Evolutionary conservation across 2,797 vertebrate genomes (phyloP).

Genomic region (Gephyroberyx darwinii): DNA sequence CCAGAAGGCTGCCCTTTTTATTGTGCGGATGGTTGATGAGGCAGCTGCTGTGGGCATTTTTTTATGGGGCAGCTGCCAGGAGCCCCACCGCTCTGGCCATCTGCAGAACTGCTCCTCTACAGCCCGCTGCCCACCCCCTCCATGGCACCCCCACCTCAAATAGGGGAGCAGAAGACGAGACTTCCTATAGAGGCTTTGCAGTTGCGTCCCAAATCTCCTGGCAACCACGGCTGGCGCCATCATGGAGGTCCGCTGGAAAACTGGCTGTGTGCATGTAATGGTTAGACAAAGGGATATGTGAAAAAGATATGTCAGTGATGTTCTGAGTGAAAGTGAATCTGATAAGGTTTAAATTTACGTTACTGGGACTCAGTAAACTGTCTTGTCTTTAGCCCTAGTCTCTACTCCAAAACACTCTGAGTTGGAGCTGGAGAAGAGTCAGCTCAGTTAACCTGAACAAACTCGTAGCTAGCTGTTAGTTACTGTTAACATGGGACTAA

Average conservation of each 20-base stretch:
- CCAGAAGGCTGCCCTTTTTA: slow-evolving; percentile 41
- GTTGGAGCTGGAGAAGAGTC: no score
- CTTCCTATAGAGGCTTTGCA: slow-evolving; percentile 23
- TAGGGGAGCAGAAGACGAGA: slow-evolving; percentile 11
- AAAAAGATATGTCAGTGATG: background rate
- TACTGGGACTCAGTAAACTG: no score
- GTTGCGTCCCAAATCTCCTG: slow-evolving; percentile 39
- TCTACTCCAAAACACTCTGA: no score
- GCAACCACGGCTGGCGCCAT: slow-evolving; percentile 21
- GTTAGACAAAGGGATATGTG: slow-evolving; percentile 4
- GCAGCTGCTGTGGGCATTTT: slow-evolving; percentile 54
- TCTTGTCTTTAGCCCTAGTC: no score
- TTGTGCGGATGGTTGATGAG: slow-evolving; percentile 35
- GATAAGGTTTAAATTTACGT: no score
- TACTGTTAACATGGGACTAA: no score
- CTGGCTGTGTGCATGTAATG: slow-evolving; percentile 18
- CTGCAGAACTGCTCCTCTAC: slow-evolving; percentile 63
- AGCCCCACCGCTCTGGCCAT: slow-evolving; percentile 67
- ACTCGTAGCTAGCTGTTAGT: no score
- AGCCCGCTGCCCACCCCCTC: slow-evolving; percentile 40
- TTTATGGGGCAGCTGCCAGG: slow-evolving; percentile 61
- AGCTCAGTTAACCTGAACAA: no score
- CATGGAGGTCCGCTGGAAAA: slow-evolving; percentile 11
- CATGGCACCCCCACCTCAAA: slow-evolving; percentile 38
- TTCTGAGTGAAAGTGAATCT: no score